Percentiles rank a stretch among this genome's conserved stretches.
These are phyloP conservation scores for Hyla sarda DNA, from an alignment of 2,113 vertebrate species.

Conservation along the genomic window DNA sequence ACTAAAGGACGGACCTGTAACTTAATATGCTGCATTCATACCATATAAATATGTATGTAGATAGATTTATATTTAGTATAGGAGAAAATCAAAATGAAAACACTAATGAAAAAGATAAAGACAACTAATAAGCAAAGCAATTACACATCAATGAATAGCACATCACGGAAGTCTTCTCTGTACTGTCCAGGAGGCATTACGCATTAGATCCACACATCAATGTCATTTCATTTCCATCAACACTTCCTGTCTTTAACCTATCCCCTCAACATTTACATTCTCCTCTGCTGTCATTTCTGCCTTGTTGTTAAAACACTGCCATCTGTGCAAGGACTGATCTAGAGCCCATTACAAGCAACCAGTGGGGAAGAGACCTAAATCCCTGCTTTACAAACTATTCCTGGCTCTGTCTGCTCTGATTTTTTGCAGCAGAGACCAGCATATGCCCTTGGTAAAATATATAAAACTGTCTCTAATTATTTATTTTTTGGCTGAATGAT, in stretches of 20 bases:
- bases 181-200: background rate
- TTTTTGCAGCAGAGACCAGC: constrained; percentile 29
- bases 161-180: background rate
- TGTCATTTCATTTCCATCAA: constrained; percentile 30
- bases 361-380: constrained; percentile 51
- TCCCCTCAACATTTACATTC: constrained; percentile 28
- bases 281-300: constrained; percentile 46
- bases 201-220: constrained; percentile 21
- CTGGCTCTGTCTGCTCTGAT: constrained; percentile 48
- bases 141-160: background rate
- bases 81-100: background rate
- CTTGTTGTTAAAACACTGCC: constrained; percentile 38
- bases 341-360: constrained; percentile 51
- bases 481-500: background rate
- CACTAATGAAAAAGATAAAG: background rate
- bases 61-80: background rate
- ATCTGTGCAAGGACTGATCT: constrained; percentile 55
- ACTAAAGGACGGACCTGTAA: no score
- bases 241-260: constrained; percentile 29
- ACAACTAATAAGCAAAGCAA: background rate
- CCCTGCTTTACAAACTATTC: constrained; percentile 56
- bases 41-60: background rate
- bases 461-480: background rate
- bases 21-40: no score
- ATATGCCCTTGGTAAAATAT: constrained; percentile 32